Base-by-base conservation (phyloP, 1,140 invertebrate species). In the Drosophila burlai region DNA sequence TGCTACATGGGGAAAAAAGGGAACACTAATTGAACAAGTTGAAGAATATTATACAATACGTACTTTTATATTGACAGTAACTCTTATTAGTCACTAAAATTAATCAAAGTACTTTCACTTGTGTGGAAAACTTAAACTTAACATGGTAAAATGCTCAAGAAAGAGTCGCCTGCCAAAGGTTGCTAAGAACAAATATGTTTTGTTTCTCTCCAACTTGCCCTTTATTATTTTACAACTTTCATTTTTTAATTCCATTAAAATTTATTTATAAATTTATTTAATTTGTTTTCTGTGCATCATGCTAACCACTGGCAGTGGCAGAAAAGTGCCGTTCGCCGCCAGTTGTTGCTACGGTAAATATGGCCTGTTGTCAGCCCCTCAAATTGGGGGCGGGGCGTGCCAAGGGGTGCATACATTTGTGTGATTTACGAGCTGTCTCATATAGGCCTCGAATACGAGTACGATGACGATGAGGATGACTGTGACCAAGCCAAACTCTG, bases 401-500 rank as follows among this genome's bases (percentile, higher is more conserved):
- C 66, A 59, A 54, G 76, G 85, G 86, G 85, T 90, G 85, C 86
- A 90, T 90, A 90, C 76, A 90, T 90, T 90, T 90, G 67, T 61
- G 81, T 85, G 85, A 90, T 90, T 90, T 90, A 90, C 85, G 82
- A 90, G 86, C 82, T 90, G 85, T 81, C 85, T 68, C 83, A 80
- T 68, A 85, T 60, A 86, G 52, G 58, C 62, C 64, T 65, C 54
- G 62, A 71, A 78, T 62, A 77, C 42, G 45, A 43, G 9, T 26
- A 31, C 26, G 40, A 47, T 57, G 31, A 76, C 52, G 62, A 26
- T 34, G 46, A 49, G 60, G 38, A 76, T 62, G 62, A 67, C 67
- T 71, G 49, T 29, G 67, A 40, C 67, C 63, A 46, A 71, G 21
- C 31, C 49, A 24, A 71, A 29, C 31, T 55, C 18, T 2, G 29